Evolutionary conservation across 2,888 invertebrate species (phyloP), one percentile per base, ranked within the genome.

Genomic region (Cephus nigrinus): DNA sequence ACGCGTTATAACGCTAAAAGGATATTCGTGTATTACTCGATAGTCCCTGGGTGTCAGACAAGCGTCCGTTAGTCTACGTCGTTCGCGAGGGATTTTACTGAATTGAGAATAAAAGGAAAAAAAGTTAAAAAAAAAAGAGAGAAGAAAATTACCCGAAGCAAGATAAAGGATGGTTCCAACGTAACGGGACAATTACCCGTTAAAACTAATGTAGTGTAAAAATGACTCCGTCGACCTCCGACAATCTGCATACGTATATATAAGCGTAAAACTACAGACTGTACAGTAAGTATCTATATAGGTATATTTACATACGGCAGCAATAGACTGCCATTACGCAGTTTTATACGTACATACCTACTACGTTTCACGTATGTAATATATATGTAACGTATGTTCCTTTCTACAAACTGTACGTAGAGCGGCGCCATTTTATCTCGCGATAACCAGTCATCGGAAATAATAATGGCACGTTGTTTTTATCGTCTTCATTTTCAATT

Each of bases 1-100:
- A 55, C 55, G 78, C 81, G 80, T 82, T 81, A 83, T 82, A 83
- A 81, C 80, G 83, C 83, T 87, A 86, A 87, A 87, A 87, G 87
- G 87, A 85, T 86, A 87, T 85, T 84, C 86, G 84, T 87, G 87
- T 87, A 86, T 84, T 85, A 82, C 82, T 80, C 80, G 79, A 80
- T 80, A 81, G 82, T 82, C 81, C 79, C 82, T 78, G 80, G 80
- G 80, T 79, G 78, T 80, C 84, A 79, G 82, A 81, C 81, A 76
- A 80, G 80, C 55, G 23, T 55, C 55, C 23, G 55, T 55, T 55
- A 55, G 55, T 55, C 55, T 55, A 23, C 55, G 55, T 23, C 55
- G 23, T 23, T 55, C 55, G 23, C 55, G 55, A 55, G 23, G 55
- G 9, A 55, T 55, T 55, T 23, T 23, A 55, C 55, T 9, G 23